phyloP scores from a whole-genome alignment of 30 jellyfish, hydroid and myxozoan species.

The Hydractinia symbiolongicarpus region DNA sequence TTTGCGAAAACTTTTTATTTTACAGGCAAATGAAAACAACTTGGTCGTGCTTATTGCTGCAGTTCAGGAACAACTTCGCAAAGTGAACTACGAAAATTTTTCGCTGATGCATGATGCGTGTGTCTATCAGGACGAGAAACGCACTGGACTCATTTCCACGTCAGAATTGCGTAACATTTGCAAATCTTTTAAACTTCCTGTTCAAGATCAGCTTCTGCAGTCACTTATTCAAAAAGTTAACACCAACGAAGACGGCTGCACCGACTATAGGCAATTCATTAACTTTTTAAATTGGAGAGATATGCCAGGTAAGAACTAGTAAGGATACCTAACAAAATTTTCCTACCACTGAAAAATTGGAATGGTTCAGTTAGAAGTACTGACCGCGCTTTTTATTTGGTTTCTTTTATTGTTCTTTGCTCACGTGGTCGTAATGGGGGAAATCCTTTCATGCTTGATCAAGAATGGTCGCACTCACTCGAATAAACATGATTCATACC shows the following conservation, averaged over 20 bases:
- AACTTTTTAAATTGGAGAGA: conserved; percentile 86
- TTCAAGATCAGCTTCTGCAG: conserved; percentile 67
- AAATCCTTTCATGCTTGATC: neutral
- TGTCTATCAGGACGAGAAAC: conserved; percentile 58
- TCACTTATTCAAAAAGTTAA: conserved; percentile 57
- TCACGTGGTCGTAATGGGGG: neutral
- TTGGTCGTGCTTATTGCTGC: conserved; percentile 51
- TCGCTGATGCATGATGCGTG: conserved; percentile 82
- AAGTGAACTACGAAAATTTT: conserved; percentile 85
- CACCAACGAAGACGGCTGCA: conserved; percentile 47
- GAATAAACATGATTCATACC: too few relatives aligned
- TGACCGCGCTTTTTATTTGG: neutral
- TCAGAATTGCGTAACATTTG: conserved; percentile 70
- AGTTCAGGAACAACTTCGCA: conserved; percentile 88
- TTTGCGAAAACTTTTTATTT: neutral
- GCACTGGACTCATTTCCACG: conserved; percentile 74
- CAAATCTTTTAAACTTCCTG: conserved; percentile 75
- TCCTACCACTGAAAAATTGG: neutral
- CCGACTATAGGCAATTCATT: conserved; percentile 66
- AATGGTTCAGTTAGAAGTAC: neutral
- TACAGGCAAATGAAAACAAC: conserved; percentile 54
- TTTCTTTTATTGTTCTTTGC: neutral
- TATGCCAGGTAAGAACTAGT: conserved; percentile 60
- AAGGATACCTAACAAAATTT: too few relatives aligned
- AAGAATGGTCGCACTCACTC: too few relatives aligned